Evolutionary conservation across 2,797 vertebrate species (phyloP).

Genomic region (Ctenosaura bakeri): DNA sequence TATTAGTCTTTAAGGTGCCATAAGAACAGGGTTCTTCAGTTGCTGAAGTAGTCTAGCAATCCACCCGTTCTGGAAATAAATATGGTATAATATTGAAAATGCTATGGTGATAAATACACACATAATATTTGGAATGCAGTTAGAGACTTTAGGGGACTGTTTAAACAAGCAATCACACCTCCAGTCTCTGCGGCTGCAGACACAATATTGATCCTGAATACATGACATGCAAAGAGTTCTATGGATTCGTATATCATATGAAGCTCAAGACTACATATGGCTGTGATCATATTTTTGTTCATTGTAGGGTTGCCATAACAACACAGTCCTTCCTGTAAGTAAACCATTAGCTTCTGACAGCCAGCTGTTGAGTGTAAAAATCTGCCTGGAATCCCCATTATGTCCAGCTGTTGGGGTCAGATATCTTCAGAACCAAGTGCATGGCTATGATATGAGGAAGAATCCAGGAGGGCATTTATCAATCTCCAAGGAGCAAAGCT

Average conservation of each 20-base stretch:
- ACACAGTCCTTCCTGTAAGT: constrained; percentile 80
- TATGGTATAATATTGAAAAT: neutral
- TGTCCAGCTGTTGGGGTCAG: constrained; percentile 87
- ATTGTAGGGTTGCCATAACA: constrained; percentile 87
- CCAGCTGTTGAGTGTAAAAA: constrained; percentile 86
- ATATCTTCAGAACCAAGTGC: constrained; percentile 76
- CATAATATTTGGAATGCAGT: neutral
- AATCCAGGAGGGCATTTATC: rapidly evolving
- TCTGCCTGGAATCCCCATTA: constrained; percentile 87
- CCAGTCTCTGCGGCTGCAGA: neutral
- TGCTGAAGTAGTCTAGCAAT: neutral
- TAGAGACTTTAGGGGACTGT: neutral
- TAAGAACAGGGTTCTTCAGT: neutral
- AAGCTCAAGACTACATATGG: constrained; percentile 62
- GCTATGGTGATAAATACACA: neutral
- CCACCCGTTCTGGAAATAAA: neutral
- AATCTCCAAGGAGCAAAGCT: constrained; percentile 15
- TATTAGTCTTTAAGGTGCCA: neutral
- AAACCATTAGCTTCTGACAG: constrained; percentile 82
- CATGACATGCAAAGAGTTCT: constrained; percentile 30
- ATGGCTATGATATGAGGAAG: constrained; percentile 67
- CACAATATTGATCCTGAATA: neutral
- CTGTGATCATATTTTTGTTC: constrained; percentile 78
- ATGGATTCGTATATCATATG: constrained; percentile 32
- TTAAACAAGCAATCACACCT: neutral